Evolutionary conservation across 2,113 vertebrate species (phyloP).

Genomic region (Tupaia chinensis): DNA sequence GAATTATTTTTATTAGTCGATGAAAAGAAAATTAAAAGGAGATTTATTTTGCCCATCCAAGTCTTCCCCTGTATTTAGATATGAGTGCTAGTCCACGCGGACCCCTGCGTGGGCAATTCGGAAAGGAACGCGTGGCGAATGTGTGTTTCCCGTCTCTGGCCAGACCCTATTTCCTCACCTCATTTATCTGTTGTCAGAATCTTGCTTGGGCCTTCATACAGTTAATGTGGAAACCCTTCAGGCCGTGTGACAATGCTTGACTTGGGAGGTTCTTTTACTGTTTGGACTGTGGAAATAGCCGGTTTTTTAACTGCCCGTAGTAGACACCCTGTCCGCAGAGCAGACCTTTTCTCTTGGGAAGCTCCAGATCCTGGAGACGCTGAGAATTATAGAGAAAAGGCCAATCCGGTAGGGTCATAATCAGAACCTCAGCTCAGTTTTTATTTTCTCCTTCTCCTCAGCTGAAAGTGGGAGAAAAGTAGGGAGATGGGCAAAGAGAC

Average conservation of each 20-base stretch:
- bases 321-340: not conserved
- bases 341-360: not conserved
- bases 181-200: slow-evolving; percentile 29
- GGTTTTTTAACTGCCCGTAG: not conserved
- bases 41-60: slow-evolving; percentile 76
- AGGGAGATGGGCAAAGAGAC: not conserved
- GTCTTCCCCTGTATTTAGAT: slow-evolving; percentile 37
- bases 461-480: not conserved
- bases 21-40: slow-evolving; percentile 85
- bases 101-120: not conserved
- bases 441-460: not conserved
- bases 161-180: not conserved
- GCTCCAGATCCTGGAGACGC: not conserved
- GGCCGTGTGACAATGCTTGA: not conserved
- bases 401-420: not conserved
- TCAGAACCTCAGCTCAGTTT: not conserved
- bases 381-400: not conserved
- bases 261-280: not conserved
- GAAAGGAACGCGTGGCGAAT: not conserved
- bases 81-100: slow-evolving; percentile 14
- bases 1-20: slow-evolving; percentile 84
- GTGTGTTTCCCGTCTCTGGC: not conserved
- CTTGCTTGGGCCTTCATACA: not conserved
- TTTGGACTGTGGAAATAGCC: not conserved
- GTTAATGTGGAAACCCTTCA: not conserved